Evolutionary conservation across 2,113 vertebrate species (phyloP).

Genomic region (Mixornis gularis): DNA sequence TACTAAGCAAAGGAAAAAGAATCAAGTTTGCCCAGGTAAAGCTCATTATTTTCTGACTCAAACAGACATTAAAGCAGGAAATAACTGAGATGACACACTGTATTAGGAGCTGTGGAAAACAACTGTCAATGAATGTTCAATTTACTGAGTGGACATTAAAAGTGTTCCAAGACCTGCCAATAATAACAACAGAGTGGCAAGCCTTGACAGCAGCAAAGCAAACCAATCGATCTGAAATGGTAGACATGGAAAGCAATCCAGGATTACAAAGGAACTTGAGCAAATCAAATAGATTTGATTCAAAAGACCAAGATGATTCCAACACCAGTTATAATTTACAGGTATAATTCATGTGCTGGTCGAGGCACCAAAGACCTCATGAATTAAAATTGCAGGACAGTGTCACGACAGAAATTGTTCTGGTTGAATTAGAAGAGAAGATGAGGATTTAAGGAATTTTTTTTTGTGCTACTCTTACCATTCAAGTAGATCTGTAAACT

Average conservation of each 20-base stretch:
- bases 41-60: constrained; percentile 35
- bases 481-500: neutral
- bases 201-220: neutral
- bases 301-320: neutral
- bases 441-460: neutral
- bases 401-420: neutral
- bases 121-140: neutral
- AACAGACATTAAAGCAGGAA: constrained; percentile 43
- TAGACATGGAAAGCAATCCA: neutral
- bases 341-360: neutral
- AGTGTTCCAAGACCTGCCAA: constrained; percentile 5
- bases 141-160: neutral
- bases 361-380: neutral
- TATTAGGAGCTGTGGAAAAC: constrained; percentile 23
- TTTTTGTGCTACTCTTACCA: neutral
- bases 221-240: neutral
- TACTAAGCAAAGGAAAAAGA: constrained; percentile 3
- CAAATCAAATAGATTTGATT: neutral
- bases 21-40: constrained; percentile 3
- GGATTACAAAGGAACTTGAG: neutral
- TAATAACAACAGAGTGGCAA: neutral
- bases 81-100: neutral
- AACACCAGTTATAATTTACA: neutral
- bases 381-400: neutral
- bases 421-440: neutral